phyloP scores from a whole-genome alignment of 2,888 invertebrate species.

The Eudasyphora cyanicolor region DNA sequence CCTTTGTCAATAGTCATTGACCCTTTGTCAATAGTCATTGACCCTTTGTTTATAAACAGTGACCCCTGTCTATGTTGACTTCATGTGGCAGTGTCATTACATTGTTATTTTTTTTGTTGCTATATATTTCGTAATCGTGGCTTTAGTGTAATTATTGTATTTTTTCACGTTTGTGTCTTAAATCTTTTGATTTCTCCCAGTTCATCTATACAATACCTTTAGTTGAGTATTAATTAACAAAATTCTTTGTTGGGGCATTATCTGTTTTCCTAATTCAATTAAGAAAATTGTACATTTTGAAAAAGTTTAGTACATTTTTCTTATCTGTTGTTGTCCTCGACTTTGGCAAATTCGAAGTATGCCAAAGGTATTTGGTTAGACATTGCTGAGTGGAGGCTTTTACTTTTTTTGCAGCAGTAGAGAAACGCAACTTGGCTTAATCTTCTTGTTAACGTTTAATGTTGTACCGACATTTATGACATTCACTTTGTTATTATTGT shows the following conservation, averaged over 20 bases:
- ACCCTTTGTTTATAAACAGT: no score
- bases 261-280: slow-evolving; percentile 35
- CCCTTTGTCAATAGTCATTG: no score
- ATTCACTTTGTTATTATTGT: slow-evolving; percentile 41
- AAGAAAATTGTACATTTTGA: slow-evolving; percentile 37
- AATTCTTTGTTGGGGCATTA: neutral
- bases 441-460: slow-evolving; percentile 60
- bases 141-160: no score
- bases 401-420: neutral
- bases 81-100: no score
- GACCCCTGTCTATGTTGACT: no score
- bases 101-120: no score
- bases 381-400: no score
- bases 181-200: slow-evolving; percentile 24
- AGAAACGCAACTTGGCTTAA: slow-evolving; percentile 37
- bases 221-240: slow-evolving; percentile 15
- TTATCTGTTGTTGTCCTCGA: neutral
- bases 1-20: no score
- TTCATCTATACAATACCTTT: neutral
- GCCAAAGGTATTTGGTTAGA: slow-evolving; percentile 30
- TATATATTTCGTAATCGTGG: no score
- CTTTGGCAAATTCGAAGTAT: slow-evolving; percentile 27
- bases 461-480: slow-evolving; percentile 58
- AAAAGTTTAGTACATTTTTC: slow-evolving; percentile 6
- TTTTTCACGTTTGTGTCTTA: slow-evolving; percentile 23